Evolutionary conservation across 2,888 invertebrate species (phyloP).

Genomic region (Heliconius cydno): DNA sequence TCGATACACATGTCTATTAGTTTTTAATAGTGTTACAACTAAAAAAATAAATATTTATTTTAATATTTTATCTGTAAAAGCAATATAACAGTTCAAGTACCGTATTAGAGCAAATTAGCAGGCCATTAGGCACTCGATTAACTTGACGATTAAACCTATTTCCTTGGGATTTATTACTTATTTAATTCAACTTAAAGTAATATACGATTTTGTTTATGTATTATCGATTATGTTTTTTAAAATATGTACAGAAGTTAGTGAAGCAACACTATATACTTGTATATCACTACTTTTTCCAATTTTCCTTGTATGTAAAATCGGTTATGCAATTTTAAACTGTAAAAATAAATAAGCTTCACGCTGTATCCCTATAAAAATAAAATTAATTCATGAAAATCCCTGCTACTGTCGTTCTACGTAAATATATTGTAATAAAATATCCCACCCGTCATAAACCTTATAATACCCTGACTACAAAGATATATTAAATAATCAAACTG

Average conservation of each 20-base stretch:
- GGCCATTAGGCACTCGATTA: background rate
- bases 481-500: background rate
- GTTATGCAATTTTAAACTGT: background rate
- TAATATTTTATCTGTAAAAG: background rate
- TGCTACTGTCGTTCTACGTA: background rate
- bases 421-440: background rate
- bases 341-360: too few species aligned
- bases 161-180: constrained; percentile 1
- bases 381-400: background rate
- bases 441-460: background rate
- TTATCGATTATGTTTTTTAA: too few species aligned
- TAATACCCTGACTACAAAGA: background rate
- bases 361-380: too few species aligned
- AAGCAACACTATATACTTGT: too few species aligned
- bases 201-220: background rate
- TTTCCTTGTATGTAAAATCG: background rate
- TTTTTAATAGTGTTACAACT: background rate
- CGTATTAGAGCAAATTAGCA: constrained; percentile 8
- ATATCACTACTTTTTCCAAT: too few species aligned
- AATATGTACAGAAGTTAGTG: too few species aligned
- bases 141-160: background rate
- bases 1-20: background rate
- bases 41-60: background rate
- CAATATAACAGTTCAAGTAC: constrained; percentile 12
- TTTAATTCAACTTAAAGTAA: background rate